These are phyloP conservation scores for Drosophila navojoa DNA, from an alignment of 1,140 invertebrate species.

Conservation along the genomic window DNA sequence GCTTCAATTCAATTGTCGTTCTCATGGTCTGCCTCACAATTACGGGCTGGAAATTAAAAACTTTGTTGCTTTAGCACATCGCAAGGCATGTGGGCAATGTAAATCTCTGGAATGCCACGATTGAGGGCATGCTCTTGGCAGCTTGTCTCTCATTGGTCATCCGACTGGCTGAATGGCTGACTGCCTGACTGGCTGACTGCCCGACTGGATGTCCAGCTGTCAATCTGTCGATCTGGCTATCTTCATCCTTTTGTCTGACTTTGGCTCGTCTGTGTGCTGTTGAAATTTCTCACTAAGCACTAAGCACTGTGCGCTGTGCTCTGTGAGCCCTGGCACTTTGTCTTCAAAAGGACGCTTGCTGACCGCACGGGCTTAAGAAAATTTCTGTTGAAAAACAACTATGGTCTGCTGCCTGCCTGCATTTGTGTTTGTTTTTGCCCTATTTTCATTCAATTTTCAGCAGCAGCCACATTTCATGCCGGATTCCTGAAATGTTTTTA, in stretches of 20 bases:
- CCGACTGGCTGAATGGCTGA: background rate
- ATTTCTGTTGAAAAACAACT: slow-evolving; percentile 1
- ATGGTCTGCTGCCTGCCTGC: background rate
- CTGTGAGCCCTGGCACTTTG: background rate
- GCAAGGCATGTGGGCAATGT: slow-evolving; percentile 33
- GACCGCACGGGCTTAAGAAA: slow-evolving; percentile 25
- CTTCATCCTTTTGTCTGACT: slow-evolving; percentile 2
- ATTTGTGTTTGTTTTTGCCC: background rate
- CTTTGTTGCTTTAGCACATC: slow-evolving; percentile 34
- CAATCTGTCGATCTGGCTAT: background rate
- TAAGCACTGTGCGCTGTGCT: slow-evolving; percentile 1
- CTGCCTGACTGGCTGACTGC: background rate
- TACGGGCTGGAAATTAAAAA: slow-evolving; percentile 42
- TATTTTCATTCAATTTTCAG: slow-evolving; percentile 32
- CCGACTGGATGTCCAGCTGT: background rate
- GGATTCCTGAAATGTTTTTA: slow-evolving; percentile 11
- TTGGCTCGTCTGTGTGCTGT: slow-evolving; percentile 13
- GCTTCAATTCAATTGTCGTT: slow-evolving; percentile 41
- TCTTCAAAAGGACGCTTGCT: slow-evolving; percentile 8
- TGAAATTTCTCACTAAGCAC: background rate
- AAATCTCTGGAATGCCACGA: slow-evolving; percentile 28
- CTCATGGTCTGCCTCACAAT: slow-evolving; percentile 37
- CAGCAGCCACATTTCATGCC: background rate
- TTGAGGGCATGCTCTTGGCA: slow-evolving; percentile 16
- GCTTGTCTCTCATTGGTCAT: background rate